Evolutionary conservation across 2,888 invertebrate genomes (phyloP).

Genomic region (Drosophila demipolita): DNA sequence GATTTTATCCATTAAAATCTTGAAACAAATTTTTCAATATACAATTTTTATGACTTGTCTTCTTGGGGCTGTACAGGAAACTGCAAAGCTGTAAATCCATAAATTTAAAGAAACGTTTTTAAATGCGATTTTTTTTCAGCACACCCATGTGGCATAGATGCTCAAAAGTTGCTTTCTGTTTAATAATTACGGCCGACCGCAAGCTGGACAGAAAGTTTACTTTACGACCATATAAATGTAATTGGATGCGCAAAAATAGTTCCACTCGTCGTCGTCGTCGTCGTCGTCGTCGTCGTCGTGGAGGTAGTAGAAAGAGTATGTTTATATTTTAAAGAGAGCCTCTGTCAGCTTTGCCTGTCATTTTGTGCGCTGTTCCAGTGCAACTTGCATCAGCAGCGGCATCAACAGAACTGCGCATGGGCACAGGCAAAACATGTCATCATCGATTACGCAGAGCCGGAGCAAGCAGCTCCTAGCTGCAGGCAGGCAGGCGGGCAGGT

Average conservation of each 20-base stretch:
- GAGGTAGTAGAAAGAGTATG: constrained; percentile 23
- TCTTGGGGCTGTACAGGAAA: constrained; percentile 15
- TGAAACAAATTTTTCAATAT: not conserved
- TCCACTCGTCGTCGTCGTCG: constrained; percentile 4
- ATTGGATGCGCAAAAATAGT: constrained; percentile 82
- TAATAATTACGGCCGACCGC: constrained; percentile 65
- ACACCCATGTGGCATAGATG: constrained; percentile 13
- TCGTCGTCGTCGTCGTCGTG: not conserved
- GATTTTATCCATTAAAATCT: constrained; percentile 7
- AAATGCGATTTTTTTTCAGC: constrained; percentile 11
- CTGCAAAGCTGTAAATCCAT: constrained; percentile 24
- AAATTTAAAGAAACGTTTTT: constrained; percentile 15
- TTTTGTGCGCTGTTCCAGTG: constrained; percentile 39
- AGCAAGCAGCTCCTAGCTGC: constrained; percentile 18
- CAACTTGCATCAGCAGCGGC: constrained; percentile 58
- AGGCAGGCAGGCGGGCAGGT: not conserved
- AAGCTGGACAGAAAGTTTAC: constrained; percentile 72
- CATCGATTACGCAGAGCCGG: constrained; percentile 72
- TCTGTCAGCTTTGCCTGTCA: constrained; percentile 46
- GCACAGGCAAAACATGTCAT: constrained; percentile 79
- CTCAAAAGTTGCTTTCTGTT: not conserved
- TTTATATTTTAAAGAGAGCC: constrained; percentile 56
- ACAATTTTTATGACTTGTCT: constrained; percentile 14
- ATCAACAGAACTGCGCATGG: constrained; percentile 63
- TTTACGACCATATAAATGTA: constrained; percentile 83